Percentiles rank a stretch among this genome's conserved stretches.
phyloP scores from a whole-genome alignment of 2,113 vertebrate genomes.

The Eptesicus fuscus region DNA sequence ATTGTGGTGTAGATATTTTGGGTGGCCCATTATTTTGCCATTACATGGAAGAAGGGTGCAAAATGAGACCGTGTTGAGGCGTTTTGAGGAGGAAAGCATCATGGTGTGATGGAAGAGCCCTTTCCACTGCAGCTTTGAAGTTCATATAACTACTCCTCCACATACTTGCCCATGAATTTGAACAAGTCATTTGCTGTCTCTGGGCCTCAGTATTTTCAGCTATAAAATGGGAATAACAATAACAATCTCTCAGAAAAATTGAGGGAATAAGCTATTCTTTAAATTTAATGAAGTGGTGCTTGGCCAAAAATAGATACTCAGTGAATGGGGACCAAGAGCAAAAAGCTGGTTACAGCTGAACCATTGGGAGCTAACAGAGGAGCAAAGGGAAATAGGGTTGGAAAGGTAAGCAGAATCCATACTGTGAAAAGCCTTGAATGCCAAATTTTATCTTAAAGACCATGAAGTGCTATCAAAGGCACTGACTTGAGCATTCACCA shows the following conservation, averaged over 20 bases:
- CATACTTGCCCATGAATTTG: neutral
- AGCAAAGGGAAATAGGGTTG: neutral
- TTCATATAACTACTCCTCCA: neutral
- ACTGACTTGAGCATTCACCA: neutral
- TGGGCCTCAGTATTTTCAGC: neutral
- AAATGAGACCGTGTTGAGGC: neutral
- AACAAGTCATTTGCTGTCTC: neutral
- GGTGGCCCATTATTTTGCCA: neutral
- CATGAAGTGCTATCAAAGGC: constrained; percentile 36
- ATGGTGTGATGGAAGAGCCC: neutral
- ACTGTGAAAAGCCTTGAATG: neutral
- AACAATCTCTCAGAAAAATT: neutral
- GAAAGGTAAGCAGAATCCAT: neutral
- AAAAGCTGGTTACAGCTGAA: constrained; percentile 9
- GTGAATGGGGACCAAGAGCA: neutral
- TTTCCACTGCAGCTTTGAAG: neutral
- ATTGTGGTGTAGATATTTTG: neutral
- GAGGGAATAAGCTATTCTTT: neutral
- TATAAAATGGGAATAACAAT: neutral
- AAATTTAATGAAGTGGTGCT: constrained; percentile 4
- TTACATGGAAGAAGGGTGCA: neutral
- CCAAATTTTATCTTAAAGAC: constrained; percentile 25
- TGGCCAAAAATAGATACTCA: neutral
- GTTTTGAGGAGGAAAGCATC: neutral
- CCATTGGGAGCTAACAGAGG: neutral